A percentile compares a stretch with the other conserved stretches of the same genome.
Conservation (phyloP, 1,140 invertebrate genomes). For the Macrotrachela quadricornifera region DNA sequence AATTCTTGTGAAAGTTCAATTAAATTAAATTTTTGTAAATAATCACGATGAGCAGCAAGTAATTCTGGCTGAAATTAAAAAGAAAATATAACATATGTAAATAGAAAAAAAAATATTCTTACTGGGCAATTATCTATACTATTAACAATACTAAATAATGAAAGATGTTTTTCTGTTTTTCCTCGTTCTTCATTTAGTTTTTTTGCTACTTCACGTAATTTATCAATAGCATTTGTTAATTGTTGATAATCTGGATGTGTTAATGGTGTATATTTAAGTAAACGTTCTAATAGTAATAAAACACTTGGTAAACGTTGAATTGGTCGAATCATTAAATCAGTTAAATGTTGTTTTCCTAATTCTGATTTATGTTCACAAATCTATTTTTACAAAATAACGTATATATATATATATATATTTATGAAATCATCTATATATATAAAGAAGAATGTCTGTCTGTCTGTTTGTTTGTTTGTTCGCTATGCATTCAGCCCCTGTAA, state of each 20-base stretch:
- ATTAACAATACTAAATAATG: slow-evolving; percentile 88
- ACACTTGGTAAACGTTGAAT: slow-evolving; percentile 86
- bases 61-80: slow-evolving; percentile 54
- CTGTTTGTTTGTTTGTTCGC: too few relatives aligned
- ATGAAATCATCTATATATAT: too few relatives aligned
- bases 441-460: too few relatives aligned
- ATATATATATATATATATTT: too few relatives aligned
- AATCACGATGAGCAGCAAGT: slow-evolving; percentile 68
- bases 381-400: too few relatives aligned
- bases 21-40: slow-evolving; percentile 64
- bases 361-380: slow-evolving; percentile 39
- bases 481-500: too few relatives aligned
- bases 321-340: slow-evolving; percentile 79
- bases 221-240: slow-evolving; percentile 58
- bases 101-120: not conserved
- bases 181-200: slow-evolving; percentile 84
- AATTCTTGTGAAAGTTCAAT: slow-evolving; percentile 63
- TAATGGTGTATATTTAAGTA: slow-evolving; percentile 66
- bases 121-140: slow-evolving; percentile 82
- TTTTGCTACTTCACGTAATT: slow-evolving; percentile 74
- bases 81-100: slow-evolving; percentile 6
- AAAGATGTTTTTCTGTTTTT: slow-evolving; percentile 73
- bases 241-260: slow-evolving; percentile 60
- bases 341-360: slow-evolving; percentile 74
- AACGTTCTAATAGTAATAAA: slow-evolving; percentile 69